Percentiles rank a stretch among this genome's conserved stretches.
Conservation (phyloP, 1,140 invertebrate species). For the Drosophila sechellia region DNA sequence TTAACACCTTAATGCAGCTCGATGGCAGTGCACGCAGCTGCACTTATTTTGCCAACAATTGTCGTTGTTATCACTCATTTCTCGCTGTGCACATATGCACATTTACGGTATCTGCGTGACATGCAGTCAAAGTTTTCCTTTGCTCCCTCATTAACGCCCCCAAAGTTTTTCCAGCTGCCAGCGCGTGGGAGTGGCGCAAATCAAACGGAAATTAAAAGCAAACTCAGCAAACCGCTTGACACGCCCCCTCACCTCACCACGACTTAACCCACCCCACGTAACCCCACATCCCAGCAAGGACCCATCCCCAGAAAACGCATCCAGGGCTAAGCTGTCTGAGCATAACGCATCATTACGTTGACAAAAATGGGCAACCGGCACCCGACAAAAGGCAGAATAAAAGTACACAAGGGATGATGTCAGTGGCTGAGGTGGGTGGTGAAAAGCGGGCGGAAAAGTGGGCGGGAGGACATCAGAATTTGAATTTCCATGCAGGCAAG, state of each 20-base stretch:
- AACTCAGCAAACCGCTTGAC: conserved; percentile 31
- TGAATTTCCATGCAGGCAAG: conserved; percentile 54
- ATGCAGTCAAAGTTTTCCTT: conserved; percentile 31
- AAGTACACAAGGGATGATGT: conserved; percentile 24
- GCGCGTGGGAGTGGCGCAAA: conserved; percentile 49
- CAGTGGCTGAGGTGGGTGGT: neutral
- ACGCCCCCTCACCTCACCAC: conserved; percentile 1
- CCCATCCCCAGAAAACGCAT: conserved; percentile 20
- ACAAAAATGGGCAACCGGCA: conserved; percentile 56
- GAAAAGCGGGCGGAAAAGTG: neutral
- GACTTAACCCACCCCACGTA: too few species aligned
- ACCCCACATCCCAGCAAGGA: neutral
- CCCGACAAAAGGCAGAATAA: conserved; percentile 33
- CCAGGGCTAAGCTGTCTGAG: conserved; percentile 55
- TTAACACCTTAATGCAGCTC: too few species aligned
- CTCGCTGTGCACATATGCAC: conserved; percentile 8
- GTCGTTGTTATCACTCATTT: neutral
- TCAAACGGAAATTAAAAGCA: conserved; percentile 73
- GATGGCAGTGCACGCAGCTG: too few species aligned
- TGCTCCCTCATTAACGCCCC: conserved; percentile 19
- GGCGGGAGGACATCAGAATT: conserved; percentile 34
- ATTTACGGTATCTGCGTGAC: neutral
- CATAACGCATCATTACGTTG: conserved; percentile 73
- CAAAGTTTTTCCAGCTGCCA: conserved; percentile 12
- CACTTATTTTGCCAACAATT: neutral